phyloP scores from a whole-genome alignment of 1,140 invertebrate species.

The Drosophila littoralis region DNA sequence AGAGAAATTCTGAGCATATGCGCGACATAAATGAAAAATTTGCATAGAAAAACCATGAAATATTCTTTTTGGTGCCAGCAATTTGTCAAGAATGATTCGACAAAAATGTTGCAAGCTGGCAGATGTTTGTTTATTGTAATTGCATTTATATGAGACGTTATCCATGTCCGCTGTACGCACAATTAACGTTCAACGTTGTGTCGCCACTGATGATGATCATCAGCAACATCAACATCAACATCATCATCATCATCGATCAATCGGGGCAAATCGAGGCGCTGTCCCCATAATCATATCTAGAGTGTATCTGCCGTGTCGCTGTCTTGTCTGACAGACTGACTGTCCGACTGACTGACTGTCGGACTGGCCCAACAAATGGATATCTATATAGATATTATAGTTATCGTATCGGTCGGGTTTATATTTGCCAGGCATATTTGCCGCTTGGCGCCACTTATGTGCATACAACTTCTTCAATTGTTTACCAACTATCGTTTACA shows the following conservation, averaged over 20 bases:
- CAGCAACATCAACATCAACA: conserved; percentile 1
- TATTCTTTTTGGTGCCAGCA: conserved; percentile 37
- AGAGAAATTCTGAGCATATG: conserved; percentile 63
- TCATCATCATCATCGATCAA: conserved; percentile 49
- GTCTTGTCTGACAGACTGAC: conserved; percentile 44
- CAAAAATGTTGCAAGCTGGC: conserved; percentile 16
- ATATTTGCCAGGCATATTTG: conserved; percentile 58
- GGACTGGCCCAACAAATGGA: conserved; percentile 35
- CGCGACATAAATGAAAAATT: conserved; percentile 46
- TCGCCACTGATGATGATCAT: not conserved
- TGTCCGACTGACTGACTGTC: conserved; percentile 31
- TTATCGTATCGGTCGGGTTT: conserved; percentile 46
- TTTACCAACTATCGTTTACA: conserved; percentile 80
- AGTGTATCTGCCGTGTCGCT: conserved; percentile 45
- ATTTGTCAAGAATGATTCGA: conserved; percentile 32
- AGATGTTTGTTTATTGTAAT: conserved; percentile 69
- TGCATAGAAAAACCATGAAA: conserved; percentile 80
- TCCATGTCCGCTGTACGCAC: not conserved
- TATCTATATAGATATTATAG: conserved; percentile 36
- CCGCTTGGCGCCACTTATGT: conserved; percentile 68
- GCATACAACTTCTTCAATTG: conserved; percentile 62
- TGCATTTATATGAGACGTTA: conserved; percentile 45
- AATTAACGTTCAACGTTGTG: not conserved
- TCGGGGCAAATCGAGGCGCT: conserved; percentile 30
- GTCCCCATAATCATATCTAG: conserved; percentile 39